phyloP scores from a whole-genome alignment of 2,888 invertebrate genomes.

The Dendrolimus pini region DNA sequence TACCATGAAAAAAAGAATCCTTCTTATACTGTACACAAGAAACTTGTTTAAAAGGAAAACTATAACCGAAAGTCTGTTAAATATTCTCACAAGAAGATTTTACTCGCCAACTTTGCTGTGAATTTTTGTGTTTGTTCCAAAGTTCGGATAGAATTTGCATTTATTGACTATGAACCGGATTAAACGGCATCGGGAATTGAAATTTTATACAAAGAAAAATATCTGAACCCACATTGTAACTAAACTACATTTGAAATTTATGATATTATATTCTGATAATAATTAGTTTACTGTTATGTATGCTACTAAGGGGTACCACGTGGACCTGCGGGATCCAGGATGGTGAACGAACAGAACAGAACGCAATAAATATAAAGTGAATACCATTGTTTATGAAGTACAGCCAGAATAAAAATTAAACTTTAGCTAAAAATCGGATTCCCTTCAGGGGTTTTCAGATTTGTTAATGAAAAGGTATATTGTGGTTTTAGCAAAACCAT shows the following conservation, averaged over 20 bases:
- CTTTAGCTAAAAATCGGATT: no score
- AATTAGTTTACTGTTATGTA: no score
- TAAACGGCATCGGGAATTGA: conserved; percentile 38
- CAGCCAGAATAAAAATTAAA: no score
- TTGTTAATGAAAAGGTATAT: conserved; percentile 2
- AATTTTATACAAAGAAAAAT: conserved; percentile 23
- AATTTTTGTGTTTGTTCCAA: conserved; percentile 48
- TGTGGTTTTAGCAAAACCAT: no score
- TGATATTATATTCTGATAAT: no score
- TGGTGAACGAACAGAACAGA: no score
- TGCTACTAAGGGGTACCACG: no score
- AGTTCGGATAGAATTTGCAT: conserved; percentile 56
- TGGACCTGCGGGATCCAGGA: no score
- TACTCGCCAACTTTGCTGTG: conserved; percentile 26
- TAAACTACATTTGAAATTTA: no score
- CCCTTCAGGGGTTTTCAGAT: no score
- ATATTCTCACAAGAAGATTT: conserved; percentile 37
- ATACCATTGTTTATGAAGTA: no score
- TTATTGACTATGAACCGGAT: conserved; percentile 51
- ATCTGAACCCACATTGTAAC: neutral
- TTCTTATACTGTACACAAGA: neutral
- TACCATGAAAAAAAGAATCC: neutral
- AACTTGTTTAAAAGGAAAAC: neutral
- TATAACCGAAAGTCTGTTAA: conserved; percentile 28
- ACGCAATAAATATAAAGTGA: no score